Evolutionary conservation across 2,888 invertebrate genomes (phyloP).

Genomic region (Philaethria dido): DNA sequence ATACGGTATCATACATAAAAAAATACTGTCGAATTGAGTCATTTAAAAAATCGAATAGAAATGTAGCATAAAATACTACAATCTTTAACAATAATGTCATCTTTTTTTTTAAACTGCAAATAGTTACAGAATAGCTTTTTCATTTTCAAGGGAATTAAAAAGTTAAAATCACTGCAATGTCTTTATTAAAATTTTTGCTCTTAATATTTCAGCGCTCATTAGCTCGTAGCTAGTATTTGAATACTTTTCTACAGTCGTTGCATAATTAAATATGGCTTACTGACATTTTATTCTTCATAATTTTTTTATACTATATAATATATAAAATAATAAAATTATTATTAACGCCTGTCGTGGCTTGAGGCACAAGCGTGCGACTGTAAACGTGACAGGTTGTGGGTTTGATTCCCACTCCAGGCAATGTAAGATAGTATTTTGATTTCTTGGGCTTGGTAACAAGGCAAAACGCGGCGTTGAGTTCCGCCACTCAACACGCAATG

Average conservation of each 20-base stretch:
- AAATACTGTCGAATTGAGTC: no score
- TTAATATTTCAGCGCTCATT: constrained; percentile 21
- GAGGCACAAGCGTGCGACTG: no score
- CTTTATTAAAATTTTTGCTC: constrained; percentile 17
- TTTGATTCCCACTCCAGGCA: no score
- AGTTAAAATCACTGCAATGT: constrained; percentile 9
- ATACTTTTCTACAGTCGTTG: constrained; percentile 5
- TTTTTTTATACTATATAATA: no score
- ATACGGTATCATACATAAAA: no score
- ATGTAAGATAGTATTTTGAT: no score
- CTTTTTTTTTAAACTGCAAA: not conserved
- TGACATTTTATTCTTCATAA: not conserved
- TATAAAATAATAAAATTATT: not conserved
- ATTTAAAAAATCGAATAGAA: not conserved
- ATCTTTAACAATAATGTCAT: not conserved
- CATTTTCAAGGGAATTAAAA: constrained; percentile 2
- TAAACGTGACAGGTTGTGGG: no score
- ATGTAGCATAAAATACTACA: not conserved
- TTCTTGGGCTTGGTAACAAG: no score
- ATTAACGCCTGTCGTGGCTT: not conserved
- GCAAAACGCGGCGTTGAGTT: no score
- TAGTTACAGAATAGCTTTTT: constrained; percentile 1
- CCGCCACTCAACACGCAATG: no score
- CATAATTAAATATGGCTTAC: constrained; percentile 6
- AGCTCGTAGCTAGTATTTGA: constrained; percentile 8